A percentile compares a stretch with the other conserved stretches of the same genome.
These are phyloP conservation scores for Trachythela sp. DNA, from an alignment of 64 coral and sea anemone genomes.

Conservation along the genomic window DNA sequence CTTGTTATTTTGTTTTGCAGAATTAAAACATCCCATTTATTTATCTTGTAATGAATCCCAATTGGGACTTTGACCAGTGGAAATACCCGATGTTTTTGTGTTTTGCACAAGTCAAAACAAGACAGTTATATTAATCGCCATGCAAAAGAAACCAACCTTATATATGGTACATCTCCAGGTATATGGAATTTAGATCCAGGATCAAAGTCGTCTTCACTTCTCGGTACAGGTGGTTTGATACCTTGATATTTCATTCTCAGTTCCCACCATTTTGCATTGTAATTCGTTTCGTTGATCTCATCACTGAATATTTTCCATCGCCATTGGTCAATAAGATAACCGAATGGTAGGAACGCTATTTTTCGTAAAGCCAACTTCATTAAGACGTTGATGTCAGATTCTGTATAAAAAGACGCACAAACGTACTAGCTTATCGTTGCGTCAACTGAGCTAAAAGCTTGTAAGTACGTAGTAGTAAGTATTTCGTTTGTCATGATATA, in stretches of 20 bases:
- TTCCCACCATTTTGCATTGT: conserved; percentile 64
- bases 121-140: no score
- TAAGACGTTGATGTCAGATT: conserved; percentile 51
- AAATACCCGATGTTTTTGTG: no score
- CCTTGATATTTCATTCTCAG: conserved; percentile 63
- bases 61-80: no score
- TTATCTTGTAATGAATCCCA: no score
- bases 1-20: no score
- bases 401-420: neutral
- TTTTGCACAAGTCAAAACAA: no score
- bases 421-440: neutral
- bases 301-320: conserved; percentile 68
- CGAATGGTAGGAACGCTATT: conserved; percentile 56
- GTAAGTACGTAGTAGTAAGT: no score
- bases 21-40: no score
- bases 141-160: conserved; percentile 36
- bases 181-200: conserved; percentile 69
- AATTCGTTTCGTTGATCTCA: conserved; percentile 27
- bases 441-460: no score
- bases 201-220: conserved; percentile 56
- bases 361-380: conserved; percentile 58
- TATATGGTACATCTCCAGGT: conserved; percentile 49
- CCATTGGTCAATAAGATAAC: conserved; percentile 72
- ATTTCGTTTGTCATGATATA: no score
- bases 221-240: conserved; percentile 49